Percentiles rank a stretch among this genome's conserved stretches.
Evolutionary conservation across 2,113 vertebrate species (phyloP).

Genomic region (Thamnophis sirtalis): DNA sequence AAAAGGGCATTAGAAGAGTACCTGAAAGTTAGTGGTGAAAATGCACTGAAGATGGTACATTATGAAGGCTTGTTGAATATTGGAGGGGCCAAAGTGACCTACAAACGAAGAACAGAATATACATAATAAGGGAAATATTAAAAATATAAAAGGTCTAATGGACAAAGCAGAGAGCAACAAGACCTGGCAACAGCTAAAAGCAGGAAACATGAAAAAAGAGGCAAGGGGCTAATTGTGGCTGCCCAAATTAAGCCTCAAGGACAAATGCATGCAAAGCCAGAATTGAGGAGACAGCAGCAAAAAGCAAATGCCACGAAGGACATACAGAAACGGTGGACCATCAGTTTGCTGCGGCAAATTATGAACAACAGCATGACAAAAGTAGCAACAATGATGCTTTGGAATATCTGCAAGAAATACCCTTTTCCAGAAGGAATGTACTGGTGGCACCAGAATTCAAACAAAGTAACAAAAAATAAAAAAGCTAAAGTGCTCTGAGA

Average conservation of each 20-base stretch:
- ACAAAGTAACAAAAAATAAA: background rate
- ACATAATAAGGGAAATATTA: background rate
- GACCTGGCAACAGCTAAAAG: background rate
- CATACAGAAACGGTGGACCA: background rate
- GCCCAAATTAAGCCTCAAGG: background rate
- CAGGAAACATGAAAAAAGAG: background rate
- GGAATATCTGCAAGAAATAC: background rate
- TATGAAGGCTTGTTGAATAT: background rate
- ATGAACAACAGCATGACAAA: background rate
- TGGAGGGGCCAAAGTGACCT: background rate
- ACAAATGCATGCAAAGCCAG: background rate
- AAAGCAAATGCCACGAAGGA: background rate
- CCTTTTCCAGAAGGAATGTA: background rate
- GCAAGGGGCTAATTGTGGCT: background rate
- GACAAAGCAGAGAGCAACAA: background rate
- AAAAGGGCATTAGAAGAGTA: background rate
- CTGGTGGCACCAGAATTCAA: background rate
- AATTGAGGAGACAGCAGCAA: background rate
- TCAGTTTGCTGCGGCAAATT: background rate
- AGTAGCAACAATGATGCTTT: background rate
- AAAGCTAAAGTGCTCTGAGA: background rate
- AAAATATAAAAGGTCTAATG: background rate
- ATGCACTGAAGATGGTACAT: background rate
- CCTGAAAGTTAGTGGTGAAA: background rate
- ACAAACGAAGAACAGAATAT: background rate